Percentiles rank a stretch among this genome's conserved stretches.
Conservation (phyloP, 2,797 vertebrate species). For the Schizopygopsis malacanthus region DNA sequence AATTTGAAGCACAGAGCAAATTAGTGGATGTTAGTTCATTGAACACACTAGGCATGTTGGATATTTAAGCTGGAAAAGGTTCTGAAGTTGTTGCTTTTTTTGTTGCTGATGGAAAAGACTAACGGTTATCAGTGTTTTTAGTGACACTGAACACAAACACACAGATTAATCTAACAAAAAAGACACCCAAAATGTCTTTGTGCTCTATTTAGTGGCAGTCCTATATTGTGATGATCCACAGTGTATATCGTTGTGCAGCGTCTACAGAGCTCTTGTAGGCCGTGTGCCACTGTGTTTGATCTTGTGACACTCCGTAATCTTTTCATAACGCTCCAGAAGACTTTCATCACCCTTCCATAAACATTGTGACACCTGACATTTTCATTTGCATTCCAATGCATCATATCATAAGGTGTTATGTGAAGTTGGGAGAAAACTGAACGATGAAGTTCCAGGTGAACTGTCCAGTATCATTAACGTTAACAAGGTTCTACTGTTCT, state of each 20-base stretch:
- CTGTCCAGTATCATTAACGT: conserved; percentile 52
- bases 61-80: not conserved
- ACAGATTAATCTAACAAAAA: conserved; percentile 7
- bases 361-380: conserved; percentile 37
- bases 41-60: conserved; percentile 22
- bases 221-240: conserved; percentile 34
- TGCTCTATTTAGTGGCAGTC: conserved; percentile 43
- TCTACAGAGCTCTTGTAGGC: not conserved
- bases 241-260: conserved; percentile 37
- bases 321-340: not conserved
- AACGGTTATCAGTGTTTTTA: conserved; percentile 16
- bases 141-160: conserved; percentile 28
- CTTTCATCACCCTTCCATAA: conserved; percentile 29
- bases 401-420: not conserved
- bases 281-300: conserved; percentile 9
- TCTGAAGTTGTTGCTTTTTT: not conserved
- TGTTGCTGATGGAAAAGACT: not conserved
- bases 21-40: conserved; percentile 53
- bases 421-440: not conserved
- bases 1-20: conserved; percentile 67
- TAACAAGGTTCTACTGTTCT: conserved; percentile 29
- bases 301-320: conserved; percentile 17
- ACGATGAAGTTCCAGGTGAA: conserved; percentile 56
- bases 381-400: conserved; percentile 19
- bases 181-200: conserved; percentile 29